Conservation (phyloP, 2,113 vertebrate genomes). For the Heliornis fulica region DNA sequence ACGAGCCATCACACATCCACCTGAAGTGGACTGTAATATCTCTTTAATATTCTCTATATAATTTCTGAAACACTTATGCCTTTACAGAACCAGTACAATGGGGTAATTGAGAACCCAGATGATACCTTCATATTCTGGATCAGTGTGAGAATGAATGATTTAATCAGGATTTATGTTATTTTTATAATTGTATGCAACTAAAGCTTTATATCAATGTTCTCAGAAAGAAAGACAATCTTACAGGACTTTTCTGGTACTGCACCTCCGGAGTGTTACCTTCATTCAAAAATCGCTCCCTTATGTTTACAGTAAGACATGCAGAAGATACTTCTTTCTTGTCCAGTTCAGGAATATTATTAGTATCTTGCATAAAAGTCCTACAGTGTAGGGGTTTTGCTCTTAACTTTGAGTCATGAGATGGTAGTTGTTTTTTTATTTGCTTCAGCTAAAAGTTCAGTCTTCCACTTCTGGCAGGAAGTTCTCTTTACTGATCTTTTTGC, state of each 20-base stretch:
- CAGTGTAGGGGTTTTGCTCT: background rate
- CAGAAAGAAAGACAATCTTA: background rate
- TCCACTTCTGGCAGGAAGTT: background rate
- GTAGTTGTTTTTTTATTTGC: background rate
- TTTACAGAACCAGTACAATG: background rate
- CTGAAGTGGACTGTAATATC: too few species aligned
- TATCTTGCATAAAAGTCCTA: background rate
- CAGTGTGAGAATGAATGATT: background rate
- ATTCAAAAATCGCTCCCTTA: background rate
- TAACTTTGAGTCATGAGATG: background rate
- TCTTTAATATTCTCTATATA: background rate
- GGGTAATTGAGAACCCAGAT: background rate
- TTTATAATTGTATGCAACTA: background rate
- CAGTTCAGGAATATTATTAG: background rate
- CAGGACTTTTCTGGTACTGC: background rate
- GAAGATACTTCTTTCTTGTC: background rate
- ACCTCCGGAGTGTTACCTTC: background rate
- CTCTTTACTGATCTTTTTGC: background rate
- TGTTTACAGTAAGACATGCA: background rate
- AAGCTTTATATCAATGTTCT: background rate
- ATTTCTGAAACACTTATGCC: background rate
- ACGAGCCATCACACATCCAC: too few species aligned
- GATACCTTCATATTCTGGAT: background rate
- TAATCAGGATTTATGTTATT: background rate
- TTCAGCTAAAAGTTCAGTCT: background rate